These are phyloP conservation scores for Liparis tanakae DNA, from an alignment of 2,797 vertebrate species.

Conservation along the genomic window DNA sequence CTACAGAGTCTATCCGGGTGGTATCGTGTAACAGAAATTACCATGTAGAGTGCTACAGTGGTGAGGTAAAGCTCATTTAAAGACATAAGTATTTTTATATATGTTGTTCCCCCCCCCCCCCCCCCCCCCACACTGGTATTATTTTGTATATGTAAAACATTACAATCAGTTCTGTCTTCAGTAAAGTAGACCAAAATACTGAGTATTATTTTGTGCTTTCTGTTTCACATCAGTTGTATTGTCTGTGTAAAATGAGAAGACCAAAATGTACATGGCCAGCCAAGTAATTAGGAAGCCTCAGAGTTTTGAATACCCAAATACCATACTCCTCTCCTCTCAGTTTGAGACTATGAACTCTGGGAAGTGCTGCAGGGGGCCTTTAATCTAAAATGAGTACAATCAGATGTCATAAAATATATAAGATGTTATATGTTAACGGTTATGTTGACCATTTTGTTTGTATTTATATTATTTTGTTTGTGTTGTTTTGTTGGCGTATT, in stretches of 20 bases:
- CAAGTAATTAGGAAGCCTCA: background rate
- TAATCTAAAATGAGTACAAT: background rate
- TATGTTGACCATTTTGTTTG: background rate
- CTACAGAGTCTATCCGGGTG: slow-evolving; percentile 89
- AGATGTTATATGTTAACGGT: background rate
- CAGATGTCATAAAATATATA: background rate
- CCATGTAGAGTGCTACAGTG: slow-evolving; percentile 88
- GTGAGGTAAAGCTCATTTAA: slow-evolving; percentile 79
- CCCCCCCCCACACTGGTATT: background rate
- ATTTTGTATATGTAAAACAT: slow-evolving; percentile 9
- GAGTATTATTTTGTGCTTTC: background rate
- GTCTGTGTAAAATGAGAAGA: background rate
- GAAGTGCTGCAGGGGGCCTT: background rate
- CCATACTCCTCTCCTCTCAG: background rate
- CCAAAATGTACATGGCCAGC: background rate
- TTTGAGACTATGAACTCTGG: background rate
- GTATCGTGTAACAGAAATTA: slow-evolving; percentile 88
- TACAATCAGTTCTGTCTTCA: background rate
- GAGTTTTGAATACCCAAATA: background rate
- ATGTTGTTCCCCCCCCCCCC: background rate
- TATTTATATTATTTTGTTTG: background rate
- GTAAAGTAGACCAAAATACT: slow-evolving; percentile 15
- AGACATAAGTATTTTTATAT: background rate
- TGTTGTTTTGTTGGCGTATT: no score
- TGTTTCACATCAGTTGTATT: background rate